These are phyloP conservation scores for Ia io DNA, from an alignment of 2,113 vertebrate species.

Conservation along the genomic window DNA sequence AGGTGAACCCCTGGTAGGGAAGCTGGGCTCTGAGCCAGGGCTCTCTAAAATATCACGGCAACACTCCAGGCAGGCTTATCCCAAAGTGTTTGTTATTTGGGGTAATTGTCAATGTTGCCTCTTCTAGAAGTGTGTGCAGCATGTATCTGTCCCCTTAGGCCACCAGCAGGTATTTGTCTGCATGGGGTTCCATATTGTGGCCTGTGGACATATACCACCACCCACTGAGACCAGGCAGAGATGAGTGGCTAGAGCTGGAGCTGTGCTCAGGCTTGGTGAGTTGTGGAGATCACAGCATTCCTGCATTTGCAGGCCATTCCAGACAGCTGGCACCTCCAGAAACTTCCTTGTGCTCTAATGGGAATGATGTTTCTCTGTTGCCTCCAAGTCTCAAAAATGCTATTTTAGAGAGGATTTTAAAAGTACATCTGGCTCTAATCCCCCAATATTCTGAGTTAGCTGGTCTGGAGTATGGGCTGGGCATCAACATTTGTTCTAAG, in stretches of 20 bases:
- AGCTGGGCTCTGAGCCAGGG: neutral
- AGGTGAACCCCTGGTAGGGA: rapidly evolving
- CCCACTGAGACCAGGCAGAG: neutral
- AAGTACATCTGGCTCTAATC: neutral
- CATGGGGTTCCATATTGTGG: neutral
- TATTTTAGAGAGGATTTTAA: neutral
- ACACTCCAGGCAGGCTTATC: neutral
- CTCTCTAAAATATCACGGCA: neutral
- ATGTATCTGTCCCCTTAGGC: neutral
- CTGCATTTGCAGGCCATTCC: neutral
- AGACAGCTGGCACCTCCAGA: neutral
- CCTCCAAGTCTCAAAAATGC: neutral
- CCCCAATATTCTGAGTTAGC: neutral
- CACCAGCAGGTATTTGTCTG: neutral
- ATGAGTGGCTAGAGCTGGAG: neutral
- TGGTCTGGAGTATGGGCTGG: neutral
- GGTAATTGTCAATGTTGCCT: too few relatives aligned
- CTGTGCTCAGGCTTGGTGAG: neutral
- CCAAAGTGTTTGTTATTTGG: neutral
- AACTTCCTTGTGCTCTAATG: neutral
- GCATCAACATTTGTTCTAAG: neutral
- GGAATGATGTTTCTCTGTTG: neutral
- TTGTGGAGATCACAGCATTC: rapidly evolving
- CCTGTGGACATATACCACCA: rapidly evolving
- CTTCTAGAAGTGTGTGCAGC: neutral